A percentile compares a stretch with the other conserved stretches of the same genome.
phyloP scores from a whole-genome alignment of 2,888 invertebrate species.

The Chirona hameri region DNA sequence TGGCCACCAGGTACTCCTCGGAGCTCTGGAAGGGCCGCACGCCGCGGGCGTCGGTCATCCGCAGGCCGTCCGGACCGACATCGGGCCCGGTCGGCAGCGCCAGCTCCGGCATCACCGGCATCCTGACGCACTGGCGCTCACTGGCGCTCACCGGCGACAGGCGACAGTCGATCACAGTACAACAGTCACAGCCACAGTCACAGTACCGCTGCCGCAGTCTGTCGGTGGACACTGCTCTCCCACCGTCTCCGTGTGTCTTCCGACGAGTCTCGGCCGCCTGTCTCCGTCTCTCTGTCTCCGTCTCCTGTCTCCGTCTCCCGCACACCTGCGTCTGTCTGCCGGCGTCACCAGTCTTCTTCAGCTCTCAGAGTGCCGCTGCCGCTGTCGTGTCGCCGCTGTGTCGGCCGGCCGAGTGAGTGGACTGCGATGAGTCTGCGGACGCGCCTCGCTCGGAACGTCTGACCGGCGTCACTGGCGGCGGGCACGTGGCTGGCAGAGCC shows the following conservation, averaged over 20 bases:
- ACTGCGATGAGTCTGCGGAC: no score
- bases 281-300: no score
- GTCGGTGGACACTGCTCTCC: no score
- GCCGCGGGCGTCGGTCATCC: conserved; percentile 78
- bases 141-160: no score
- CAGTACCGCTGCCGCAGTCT: no score
- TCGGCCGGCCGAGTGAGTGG: background rate
- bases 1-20: conserved; percentile 93
- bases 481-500: background rate
- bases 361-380: background rate
- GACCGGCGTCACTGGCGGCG: background rate
- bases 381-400: background rate
- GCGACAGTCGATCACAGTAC: no score
- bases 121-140: no score
- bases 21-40: conserved; percentile 91
- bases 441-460: no score
- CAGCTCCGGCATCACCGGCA: background rate
- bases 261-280: no score
- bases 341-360: background rate
- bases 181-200: no score
- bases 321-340: background rate
- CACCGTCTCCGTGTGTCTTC: no score
- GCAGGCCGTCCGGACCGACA: conserved; percentile 42
- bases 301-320: no score
- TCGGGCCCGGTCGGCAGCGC: background rate